These are phyloP conservation scores for Beroe forskalii DNA, from an alignment of 37 sponge, comb jelly and placozoan species.

Conservation along the genomic window DNA sequence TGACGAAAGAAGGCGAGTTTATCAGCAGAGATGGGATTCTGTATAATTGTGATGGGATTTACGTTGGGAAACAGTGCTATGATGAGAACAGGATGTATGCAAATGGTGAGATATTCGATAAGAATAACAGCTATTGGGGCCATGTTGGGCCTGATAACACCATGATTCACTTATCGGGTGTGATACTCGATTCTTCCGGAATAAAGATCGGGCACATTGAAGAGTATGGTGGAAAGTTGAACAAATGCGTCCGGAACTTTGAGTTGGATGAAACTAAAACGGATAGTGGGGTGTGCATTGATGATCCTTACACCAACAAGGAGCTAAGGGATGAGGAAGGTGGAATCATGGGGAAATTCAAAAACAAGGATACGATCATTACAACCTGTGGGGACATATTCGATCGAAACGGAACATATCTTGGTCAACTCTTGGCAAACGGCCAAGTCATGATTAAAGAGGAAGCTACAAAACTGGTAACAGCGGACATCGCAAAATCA, in stretches of 20 bases:
- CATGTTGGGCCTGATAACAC: constrained; percentile 59
- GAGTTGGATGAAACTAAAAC: neutral
- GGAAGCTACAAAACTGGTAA: constrained; percentile 22
- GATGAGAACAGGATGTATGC: constrained; percentile 58
- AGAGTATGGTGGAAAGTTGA: constrained; percentile 28
- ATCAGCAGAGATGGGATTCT: constrained; percentile 46
- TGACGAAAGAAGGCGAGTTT: constrained; percentile 53
- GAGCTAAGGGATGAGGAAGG: constrained; percentile 36
- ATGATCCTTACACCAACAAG: constrained; percentile 45
- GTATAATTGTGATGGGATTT: constrained; percentile 36
- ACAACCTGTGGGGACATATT: constrained; percentile 62
- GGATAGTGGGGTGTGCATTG: constrained; percentile 39
- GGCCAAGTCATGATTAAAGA: constrained; percentile 50
- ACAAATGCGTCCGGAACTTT: neutral
- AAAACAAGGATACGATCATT: constrained; percentile 54
- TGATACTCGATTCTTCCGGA: constrained; percentile 49
- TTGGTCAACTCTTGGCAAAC: constrained; percentile 53
- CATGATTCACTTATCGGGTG: constrained; percentile 52
- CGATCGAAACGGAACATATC: constrained; percentile 4
- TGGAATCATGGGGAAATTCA: constrained; percentile 42
- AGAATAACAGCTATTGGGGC: constrained; percentile 31
- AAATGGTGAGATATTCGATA: constrained; percentile 50
- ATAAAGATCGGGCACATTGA: constrained; percentile 20
- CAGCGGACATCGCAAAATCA: neutral
- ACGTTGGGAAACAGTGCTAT: constrained; percentile 20